Base-by-base conservation (phyloP, 2,888 invertebrate species). In the Epistrophe grossulariae region DNA sequence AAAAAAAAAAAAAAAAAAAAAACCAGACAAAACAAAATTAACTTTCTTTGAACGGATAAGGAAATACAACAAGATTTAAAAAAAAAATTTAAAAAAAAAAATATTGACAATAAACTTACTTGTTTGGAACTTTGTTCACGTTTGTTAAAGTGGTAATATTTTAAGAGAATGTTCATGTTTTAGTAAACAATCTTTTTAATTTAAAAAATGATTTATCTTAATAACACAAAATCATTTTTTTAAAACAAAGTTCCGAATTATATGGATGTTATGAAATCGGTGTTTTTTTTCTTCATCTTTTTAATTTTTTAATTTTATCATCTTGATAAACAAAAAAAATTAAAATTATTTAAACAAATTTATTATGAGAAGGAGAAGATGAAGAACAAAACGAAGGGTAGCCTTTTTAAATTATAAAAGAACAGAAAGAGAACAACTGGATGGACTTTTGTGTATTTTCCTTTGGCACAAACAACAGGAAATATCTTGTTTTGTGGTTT, bases 391-490 rank as follows among this genome's bases (percentile, higher is more conserved):
- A 28, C 28, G 13, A 40, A 64, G 19, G 35, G 38, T 40, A 60
- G n/a, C 17, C 43, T 35, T 66, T 35, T 13, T 6, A 11, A 24
- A 24, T 24, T 19, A 15, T 0, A 24, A 70, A 4, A 19, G 24
- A 35, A 31, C 19, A 68, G 28, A 28, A 9, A 48, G 55, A 19
- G 38, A 72, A 71, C 60, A 71, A 62, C 71, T 71, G 52, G 50
- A 38, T 17, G 43, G 43, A 31, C 43, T 76, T 77, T 60, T 68
- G 31, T 74, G 43, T 74, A 60, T 60, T 38, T 60, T 38, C 35
- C 48, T 48, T 71, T 77, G 71, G 64, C 57, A 57, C 68, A 48
- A 28, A 73, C 59, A 59, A 81, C 77, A 77, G 82, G 82, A 82
- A 82, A 72, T 78, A 59, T 72, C 71, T 77, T 72, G 64, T 82